These are phyloP conservation scores for Potorous gilbertii DNA, from an alignment of 2,797 vertebrate genomes.

Conservation along the genomic window DNA sequence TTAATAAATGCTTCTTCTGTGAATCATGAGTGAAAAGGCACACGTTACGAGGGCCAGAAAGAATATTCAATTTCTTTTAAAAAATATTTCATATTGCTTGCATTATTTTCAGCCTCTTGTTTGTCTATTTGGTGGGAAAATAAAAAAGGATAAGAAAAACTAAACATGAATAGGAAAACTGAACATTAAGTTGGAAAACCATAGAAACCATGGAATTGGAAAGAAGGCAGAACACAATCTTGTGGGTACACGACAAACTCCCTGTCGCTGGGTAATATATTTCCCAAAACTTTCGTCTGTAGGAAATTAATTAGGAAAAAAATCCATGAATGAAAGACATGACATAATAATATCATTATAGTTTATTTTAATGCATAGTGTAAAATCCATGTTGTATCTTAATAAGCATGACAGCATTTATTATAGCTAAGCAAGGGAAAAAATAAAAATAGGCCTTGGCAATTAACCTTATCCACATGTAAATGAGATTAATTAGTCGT, in stretches of 20 bases:
- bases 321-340: constrained; percentile 40
- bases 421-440: constrained; percentile 57
- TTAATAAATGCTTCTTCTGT: neutral
- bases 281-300: constrained; percentile 13
- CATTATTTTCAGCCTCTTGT: neutral
- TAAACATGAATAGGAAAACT: neutral
- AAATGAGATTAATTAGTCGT: constrained; percentile 83
- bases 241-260: constrained; percentile 7
- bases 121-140: neutral
- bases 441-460: constrained; percentile 73
- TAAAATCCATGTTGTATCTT: constrained; percentile 60
- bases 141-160: neutral
- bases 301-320: constrained; percentile 64
- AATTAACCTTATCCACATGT: constrained; percentile 79
- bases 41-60: neutral
- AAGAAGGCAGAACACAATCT: constrained; percentile 4
- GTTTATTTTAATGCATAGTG: constrained; percentile 66
- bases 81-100: neutral
- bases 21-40: neutral
- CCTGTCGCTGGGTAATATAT: constrained; percentile 33
- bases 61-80: neutral
- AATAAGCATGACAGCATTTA: constrained; percentile 60
- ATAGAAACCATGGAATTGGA: neutral
- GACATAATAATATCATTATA: constrained; percentile 68
- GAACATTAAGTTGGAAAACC: neutral